Conservation (phyloP, 2,888 invertebrate species). For the Allacma fusca region DNA sequence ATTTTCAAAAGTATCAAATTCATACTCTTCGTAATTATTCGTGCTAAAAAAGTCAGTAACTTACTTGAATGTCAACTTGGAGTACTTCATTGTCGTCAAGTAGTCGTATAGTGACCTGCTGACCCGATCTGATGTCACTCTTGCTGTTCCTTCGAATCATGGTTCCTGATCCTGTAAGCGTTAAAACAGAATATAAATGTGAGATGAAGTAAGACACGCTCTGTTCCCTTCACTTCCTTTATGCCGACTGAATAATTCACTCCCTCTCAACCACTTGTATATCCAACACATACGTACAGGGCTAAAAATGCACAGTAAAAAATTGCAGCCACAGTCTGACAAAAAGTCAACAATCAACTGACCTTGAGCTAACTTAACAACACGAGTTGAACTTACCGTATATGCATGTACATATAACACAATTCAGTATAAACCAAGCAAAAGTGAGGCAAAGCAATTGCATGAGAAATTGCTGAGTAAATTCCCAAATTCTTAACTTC, state of each 20-base stretch:
- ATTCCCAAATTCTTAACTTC: too few species aligned
- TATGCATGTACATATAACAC: too few species aligned
- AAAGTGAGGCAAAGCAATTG: too few species aligned
- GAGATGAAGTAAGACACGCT: not conserved
- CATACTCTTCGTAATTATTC: too few species aligned
- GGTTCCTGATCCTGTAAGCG: not conserved
- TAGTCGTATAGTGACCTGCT: conserved; percentile 86
- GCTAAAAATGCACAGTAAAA: too few species aligned
- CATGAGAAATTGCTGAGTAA: too few species aligned
- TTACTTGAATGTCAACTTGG: conserved; percentile 91
- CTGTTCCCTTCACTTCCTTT: not conserved
- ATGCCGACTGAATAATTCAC: conserved; percentile 4
- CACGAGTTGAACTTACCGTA: not conserved
- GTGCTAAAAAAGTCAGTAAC: conserved; percentile 43
- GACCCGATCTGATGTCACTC: conserved; percentile 76
- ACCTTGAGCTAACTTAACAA: not conserved
- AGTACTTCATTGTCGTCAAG: conserved; percentile 90
- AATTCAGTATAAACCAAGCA: too few species aligned
- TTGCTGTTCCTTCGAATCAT: conserved; percentile 67
- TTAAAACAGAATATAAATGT: conserved; percentile 14
- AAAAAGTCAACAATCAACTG: conserved; percentile 8
- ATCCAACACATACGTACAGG: not conserved
- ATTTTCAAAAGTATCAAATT: too few species aligned
- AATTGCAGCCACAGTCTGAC: not conserved
- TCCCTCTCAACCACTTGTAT: not conserved